Evolutionary conservation across 2,888 invertebrate species (phyloP), one percentile per base, ranked within the genome.

Genomic region (Mystacides longicornis): DNA sequence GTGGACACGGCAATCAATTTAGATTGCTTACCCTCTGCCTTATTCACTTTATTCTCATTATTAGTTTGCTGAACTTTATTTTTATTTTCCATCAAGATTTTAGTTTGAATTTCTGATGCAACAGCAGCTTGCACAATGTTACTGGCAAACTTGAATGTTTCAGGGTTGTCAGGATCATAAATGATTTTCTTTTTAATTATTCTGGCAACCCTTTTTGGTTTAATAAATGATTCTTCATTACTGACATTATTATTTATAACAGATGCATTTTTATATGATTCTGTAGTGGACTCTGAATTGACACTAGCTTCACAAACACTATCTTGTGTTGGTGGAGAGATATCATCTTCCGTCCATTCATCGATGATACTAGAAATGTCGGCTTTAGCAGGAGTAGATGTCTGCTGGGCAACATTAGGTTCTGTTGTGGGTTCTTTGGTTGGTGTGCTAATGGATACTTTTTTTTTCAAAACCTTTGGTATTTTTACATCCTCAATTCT

Each of bases 141-240:
- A 65, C 72, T 72, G 7, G 61, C 58, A 2, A 55, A 58, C 48
- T 75, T 77, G 61, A 73, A 77, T 42, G 77, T 75, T 58, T 75
- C 76, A 55, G 77, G 77, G 65, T 81, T 82, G 63, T 81, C 82
- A 4, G 86, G 86, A 69, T 87, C 86, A 81, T 85, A 87, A 62
- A 86, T 86, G 3, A 86, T 81, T 71, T 86, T 86, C 60, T 81
- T 82, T 65, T 86, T 87, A 23, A 87, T 85, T 19, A 86, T 75
- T 63, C 86, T 71, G 18, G 74, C 69, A 31, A 71, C 65, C 63
- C 77, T 69, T 48, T 71, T 46, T 9, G 51, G 46, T 16, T 54
- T 51, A n/a, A 45, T 47, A 45, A 54, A 54, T 27, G 49, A 20
- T 42, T 43, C 49, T 2, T 9, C 37, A 48, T 48, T 31, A 11